Percentiles rank a stretch among this genome's conserved stretches.
These are phyloP conservation scores for Nothobranchius furzeri DNA, from an alignment of 2,113 vertebrate genomes.

Conservation along the genomic window DNA sequence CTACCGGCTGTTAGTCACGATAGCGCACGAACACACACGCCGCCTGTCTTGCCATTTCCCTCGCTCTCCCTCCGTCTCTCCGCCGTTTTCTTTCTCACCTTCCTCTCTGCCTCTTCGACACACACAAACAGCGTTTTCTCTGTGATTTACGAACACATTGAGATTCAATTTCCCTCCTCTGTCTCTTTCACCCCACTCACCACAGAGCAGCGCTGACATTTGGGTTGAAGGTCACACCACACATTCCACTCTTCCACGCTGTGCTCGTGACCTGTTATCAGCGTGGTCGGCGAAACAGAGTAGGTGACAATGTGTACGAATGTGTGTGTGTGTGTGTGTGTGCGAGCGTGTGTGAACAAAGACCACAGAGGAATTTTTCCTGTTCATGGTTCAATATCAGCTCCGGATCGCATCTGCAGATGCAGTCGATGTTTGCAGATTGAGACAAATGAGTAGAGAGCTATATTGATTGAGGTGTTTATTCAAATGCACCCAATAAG, in stretches of 20 bases:
- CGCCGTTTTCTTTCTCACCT: constrained; percentile 40
- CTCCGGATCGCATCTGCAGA: constrained; percentile 45
- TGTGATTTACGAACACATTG: constrained; percentile 70
- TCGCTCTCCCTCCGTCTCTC: constrained; percentile 23
- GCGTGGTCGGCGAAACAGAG: constrained; percentile 41
- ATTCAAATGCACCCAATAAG: constrained; percentile 53
- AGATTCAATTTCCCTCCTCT: constrained; percentile 67
- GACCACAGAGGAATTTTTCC: constrained; percentile 21
- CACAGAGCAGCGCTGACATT: constrained; percentile 72
- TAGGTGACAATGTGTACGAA: constrained; percentile 37
- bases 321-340: constrained; percentile 5
- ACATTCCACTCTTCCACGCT: constrained; percentile 68
- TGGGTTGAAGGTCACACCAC: constrained; percentile 75
- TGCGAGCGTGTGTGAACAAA: neutral
- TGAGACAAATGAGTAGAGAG: constrained; percentile 64
- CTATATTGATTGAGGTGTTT: constrained; percentile 59
- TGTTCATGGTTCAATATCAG: constrained; percentile 44
- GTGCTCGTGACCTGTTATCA: constrained; percentile 66
- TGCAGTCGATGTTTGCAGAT: constrained; percentile 61
- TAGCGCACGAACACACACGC: constrained; percentile 71
- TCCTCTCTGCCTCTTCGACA: constrained; percentile 41
- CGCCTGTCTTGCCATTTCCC: constrained; percentile 44
- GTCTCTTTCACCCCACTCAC: constrained; percentile 49
- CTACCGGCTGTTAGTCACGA: constrained; percentile 79
- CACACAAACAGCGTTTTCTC: constrained; percentile 66